Percentiles rank a stretch among this genome's conserved stretches.
These are phyloP conservation scores for Hyperopisus bebe DNA, from an alignment of 2,113 vertebrate genomes.

Conservation along the genomic window DNA sequence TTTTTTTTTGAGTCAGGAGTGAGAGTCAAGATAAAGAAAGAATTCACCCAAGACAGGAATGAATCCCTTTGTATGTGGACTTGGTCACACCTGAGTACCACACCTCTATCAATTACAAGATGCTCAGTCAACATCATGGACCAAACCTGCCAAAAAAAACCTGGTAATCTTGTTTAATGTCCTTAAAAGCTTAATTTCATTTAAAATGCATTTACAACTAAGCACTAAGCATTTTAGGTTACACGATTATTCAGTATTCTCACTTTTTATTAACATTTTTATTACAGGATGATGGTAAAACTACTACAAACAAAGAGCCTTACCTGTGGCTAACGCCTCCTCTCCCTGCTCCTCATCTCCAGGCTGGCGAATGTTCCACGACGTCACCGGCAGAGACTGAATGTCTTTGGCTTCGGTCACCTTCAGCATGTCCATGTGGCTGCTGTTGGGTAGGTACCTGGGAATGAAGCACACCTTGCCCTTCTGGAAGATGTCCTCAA, in stretches of 20 bases:
- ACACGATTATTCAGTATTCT: not conserved
- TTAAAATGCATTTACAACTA: not conserved
- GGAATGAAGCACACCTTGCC: slow-evolving; percentile 90
- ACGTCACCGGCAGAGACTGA: slow-evolving; percentile 67
- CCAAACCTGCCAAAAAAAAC: not conserved
- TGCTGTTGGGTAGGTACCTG: slow-evolving; percentile 66
- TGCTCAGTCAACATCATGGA: not conserved
- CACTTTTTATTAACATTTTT: not conserved
- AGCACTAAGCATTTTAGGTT: not conserved
- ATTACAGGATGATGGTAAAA: not conserved
- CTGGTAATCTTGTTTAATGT: not conserved
- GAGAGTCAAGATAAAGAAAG: not conserved
- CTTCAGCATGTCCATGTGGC: slow-evolving; percentile 88
- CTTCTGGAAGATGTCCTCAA: slow-evolving; percentile 68
- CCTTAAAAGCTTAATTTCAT: not conserved
- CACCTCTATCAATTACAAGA: not conserved
- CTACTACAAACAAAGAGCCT: not conserved
- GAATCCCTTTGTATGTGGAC: not conserved
- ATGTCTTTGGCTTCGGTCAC: slow-evolving; percentile 70
- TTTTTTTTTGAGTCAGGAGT: not conserved
- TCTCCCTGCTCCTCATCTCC: slow-evolving; percentile 66
- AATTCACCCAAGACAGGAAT: not conserved
- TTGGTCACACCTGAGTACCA: not conserved
- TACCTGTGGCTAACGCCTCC: slow-evolving; percentile 78
- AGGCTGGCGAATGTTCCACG: slow-evolving; percentile 89